Evolutionary conservation across 2,113 vertebrate species (phyloP).

Genomic region (Ciconia maguari): DNA sequence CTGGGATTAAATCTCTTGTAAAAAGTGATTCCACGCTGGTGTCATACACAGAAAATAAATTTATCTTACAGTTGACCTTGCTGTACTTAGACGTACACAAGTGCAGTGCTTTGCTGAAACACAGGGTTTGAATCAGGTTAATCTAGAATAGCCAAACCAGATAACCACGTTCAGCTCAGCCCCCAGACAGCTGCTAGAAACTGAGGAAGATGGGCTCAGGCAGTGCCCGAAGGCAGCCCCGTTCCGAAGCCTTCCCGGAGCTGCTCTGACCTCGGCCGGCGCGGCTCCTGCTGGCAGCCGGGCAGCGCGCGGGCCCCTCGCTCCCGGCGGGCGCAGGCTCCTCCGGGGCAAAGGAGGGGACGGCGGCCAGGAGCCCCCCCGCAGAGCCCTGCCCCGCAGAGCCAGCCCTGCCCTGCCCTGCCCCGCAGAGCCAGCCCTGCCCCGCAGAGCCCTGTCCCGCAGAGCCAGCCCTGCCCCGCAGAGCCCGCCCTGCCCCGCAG

Average conservation of each 20-base stretch:
- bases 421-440: too few relatives aligned
- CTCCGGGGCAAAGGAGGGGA: neutral
- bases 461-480: too few relatives aligned
- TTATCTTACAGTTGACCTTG: neutral
- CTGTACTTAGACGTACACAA: neutral
- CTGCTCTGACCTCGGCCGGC: neutral
- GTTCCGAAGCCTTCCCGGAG: neutral
- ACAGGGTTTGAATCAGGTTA: neutral
- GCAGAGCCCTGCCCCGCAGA: too few relatives aligned
- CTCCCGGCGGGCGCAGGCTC: rapidly evolving
- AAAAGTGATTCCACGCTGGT: neutral
- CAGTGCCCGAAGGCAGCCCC: neutral
- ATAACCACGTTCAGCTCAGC: neutral
- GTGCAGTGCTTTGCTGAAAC: neutral
- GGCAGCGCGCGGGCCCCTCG: rapidly evolving
- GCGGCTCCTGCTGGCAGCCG: neutral
- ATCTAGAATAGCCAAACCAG: neutral
- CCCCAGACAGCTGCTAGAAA: neutral
- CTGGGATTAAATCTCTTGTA: neutral
- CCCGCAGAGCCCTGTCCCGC: too few relatives aligned
- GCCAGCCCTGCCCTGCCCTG: too few relatives aligned
- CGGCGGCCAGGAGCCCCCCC: neutral
- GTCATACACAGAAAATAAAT: neutral
- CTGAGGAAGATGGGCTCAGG: neutral
- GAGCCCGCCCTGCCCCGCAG: neutral